Conservation (phyloP, 2,888 invertebrate genomes). For the Alsophila aescularia region DNA sequence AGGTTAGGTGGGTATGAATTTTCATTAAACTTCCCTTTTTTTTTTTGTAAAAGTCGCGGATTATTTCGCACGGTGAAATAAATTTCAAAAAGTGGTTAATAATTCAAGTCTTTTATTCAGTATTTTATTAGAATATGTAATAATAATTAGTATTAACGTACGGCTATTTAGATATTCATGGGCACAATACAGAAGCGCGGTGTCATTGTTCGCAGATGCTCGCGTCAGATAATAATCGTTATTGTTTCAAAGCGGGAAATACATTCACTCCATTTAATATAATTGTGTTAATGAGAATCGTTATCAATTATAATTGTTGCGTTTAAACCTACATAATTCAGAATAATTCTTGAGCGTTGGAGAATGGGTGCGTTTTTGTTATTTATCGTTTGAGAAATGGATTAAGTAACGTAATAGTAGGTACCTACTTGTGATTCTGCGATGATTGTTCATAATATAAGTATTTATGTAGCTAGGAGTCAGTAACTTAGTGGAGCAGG, state of each 20-base stretch:
- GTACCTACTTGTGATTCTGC: too few species aligned
- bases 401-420: constrained; percentile 3
- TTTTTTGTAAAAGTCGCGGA: too few species aligned
- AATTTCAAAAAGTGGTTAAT: too few species aligned
- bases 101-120: too few species aligned
- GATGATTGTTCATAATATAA: too few species aligned
- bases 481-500: too few species aligned
- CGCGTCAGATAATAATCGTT: constrained; percentile 69
- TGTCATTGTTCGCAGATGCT: constrained; percentile 79
- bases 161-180: constrained; percentile 34
- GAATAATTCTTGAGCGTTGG: constrained; percentile 20
- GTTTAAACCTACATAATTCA: constrained; percentile 37
- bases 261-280: constrained; percentile 80
- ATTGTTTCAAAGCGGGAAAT: constrained; percentile 81
- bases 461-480: too few species aligned
- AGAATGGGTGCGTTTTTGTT: constrained; percentile 9
- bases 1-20: too few species aligned
- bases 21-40: too few species aligned
- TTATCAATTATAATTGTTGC: constrained; percentile 77
- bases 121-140: too few species aligned
- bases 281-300: constrained; percentile 79
- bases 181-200: constrained; percentile 59
- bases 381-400: constrained; percentile 9
- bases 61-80: too few species aligned
- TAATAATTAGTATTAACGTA: neutral